These are phyloP conservation scores for Zaprionus davidi DNA, from an alignment of 1,140 invertebrate genomes.

Conservation along the genomic window DNA sequence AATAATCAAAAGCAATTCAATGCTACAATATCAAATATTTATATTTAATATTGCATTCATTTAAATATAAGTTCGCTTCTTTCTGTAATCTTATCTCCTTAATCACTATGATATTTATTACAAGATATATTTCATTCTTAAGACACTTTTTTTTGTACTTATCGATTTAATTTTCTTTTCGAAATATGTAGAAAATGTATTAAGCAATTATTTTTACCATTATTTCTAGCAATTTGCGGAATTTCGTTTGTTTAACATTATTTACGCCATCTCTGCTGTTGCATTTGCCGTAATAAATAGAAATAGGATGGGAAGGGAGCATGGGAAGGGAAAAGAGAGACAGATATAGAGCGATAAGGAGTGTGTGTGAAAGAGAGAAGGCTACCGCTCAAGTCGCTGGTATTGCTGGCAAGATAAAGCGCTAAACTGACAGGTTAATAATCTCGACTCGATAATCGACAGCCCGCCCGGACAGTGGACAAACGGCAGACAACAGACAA, in stretches of 20 bases:
- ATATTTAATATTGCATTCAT: too few relatives aligned
- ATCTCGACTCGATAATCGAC: slow-evolving; percentile 82
- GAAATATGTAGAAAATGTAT: background rate
- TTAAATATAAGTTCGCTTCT: too few relatives aligned
- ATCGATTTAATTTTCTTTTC: background rate
- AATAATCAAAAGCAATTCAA: background rate
- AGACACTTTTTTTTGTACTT: background rate
- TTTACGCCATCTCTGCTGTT: background rate
- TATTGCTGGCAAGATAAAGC: slow-evolving; percentile 66
- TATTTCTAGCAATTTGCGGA: background rate
- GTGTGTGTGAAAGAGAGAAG: background rate
- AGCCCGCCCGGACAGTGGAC: slow-evolving; percentile 55
- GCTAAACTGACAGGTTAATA: slow-evolving; percentile 81
- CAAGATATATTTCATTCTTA: background rate
- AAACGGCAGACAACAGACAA: slow-evolving; percentile 15
- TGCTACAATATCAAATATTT: too few relatives aligned
- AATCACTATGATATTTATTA: background rate
- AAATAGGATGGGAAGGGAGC: too few relatives aligned
- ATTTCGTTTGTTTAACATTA: background rate
- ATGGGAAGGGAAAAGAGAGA: background rate
- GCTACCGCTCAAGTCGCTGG: slow-evolving; percentile 26
- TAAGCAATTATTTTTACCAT: slow-evolving; percentile 12
- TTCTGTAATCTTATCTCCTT: too few relatives aligned
- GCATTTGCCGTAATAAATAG: background rate
- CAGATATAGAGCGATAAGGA: background rate